Evolutionary conservation across 2,113 vertebrate species (phyloP).

Genomic region (Etia nguti): DNA sequence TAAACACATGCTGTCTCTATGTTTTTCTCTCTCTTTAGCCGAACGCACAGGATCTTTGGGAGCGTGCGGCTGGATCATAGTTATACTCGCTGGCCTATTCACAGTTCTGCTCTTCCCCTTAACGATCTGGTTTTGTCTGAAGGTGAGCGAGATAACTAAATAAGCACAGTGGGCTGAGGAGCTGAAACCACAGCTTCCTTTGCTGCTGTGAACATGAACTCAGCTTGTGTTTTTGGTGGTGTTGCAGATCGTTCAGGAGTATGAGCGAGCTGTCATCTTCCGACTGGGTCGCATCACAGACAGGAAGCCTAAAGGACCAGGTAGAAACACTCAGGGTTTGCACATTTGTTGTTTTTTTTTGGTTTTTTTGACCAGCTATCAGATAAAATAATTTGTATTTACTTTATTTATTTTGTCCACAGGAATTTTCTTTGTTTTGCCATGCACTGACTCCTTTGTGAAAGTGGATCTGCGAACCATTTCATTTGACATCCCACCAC

Average conservation of each 20-base stretch:
- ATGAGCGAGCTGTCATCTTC: slow-evolving; percentile 87
- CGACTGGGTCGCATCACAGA: slow-evolving; percentile 80
- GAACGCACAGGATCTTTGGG: slow-evolving; percentile 68
- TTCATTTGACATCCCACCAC: slow-evolving; percentile 96
- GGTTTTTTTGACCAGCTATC: too few relatives aligned
- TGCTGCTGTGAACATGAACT: background rate
- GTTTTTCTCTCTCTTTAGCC: slow-evolving; percentile 45
- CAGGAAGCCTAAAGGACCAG: slow-evolving; percentile 84
- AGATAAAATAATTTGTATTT: background rate
- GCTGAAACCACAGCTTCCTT: background rate
- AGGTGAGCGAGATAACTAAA: slow-evolving; percentile 70
- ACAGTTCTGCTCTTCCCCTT: slow-evolving; percentile 75
- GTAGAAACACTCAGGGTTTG: slow-evolving; percentile 48
- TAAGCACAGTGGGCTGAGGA: background rate
- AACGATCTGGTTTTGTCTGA: slow-evolving; percentile 83
- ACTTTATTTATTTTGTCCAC: background rate
- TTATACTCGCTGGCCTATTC: slow-evolving; percentile 75
- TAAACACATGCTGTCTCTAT: background rate
- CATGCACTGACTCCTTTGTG: slow-evolving; percentile 89
- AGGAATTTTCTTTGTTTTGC: slow-evolving; percentile 93
- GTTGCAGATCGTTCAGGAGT: slow-evolving; percentile 84
- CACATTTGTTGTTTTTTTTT: background rate
- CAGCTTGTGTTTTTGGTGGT: background rate
- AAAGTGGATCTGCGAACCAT: slow-evolving; percentile 96
- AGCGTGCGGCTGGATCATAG: slow-evolving; percentile 77